phyloP scores from a whole-genome alignment of 2,113 vertebrate genomes.

The Catharus fuscescens region DNA sequence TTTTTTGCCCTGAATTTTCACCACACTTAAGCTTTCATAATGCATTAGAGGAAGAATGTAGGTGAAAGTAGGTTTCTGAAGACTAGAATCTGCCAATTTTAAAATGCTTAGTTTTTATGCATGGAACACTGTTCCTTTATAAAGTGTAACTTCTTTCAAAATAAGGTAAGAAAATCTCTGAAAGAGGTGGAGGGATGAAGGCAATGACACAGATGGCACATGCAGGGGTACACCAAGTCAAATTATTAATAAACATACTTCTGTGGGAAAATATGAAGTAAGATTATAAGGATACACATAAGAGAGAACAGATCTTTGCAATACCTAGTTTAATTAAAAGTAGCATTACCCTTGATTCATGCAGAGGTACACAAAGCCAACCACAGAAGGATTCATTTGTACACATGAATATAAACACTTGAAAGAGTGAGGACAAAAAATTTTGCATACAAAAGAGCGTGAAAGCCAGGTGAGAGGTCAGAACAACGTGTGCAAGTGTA shows the following conservation, averaged over 20 bases:
- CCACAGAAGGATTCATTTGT: background rate
- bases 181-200: background rate
- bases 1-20: background rate
- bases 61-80: background rate
- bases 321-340: conserved; percentile 36
- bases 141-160: background rate
- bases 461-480: background rate
- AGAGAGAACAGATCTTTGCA: background rate
- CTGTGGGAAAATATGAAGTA: background rate
- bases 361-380: background rate
- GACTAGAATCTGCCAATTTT: background rate
- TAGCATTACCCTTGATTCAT: background rate
- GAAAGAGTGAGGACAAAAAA: background rate
- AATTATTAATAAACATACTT: background rate
- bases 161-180: background rate
- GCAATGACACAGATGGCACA: background rate
- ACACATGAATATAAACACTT: background rate
- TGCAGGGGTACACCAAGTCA: background rate
- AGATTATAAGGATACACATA: background rate
- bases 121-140: background rate
- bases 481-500: background rate
- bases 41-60: background rate
- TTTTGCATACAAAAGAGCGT: background rate
- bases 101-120: background rate
- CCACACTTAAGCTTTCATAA: background rate